phyloP scores from a whole-genome alignment of 2,888 invertebrate genomes.

The Callyntrura guangdongensis region DNA sequence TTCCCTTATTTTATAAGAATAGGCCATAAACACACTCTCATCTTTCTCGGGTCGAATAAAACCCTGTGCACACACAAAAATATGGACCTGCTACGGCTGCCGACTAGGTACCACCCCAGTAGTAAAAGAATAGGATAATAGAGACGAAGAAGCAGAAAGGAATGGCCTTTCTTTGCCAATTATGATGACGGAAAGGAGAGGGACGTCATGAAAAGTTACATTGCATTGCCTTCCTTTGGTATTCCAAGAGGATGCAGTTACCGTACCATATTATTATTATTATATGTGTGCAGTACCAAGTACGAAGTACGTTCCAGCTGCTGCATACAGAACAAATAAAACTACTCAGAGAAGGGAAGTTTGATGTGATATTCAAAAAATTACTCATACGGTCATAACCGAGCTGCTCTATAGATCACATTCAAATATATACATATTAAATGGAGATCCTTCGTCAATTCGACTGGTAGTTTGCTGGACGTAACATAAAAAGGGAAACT shows the following conservation, averaged over 20 bases:
- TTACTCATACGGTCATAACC: constrained; percentile 70
- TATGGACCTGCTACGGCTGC: background rate
- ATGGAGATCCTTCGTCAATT: constrained; percentile 52
- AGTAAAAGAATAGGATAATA: constrained; percentile 57
- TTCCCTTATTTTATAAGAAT: constrained; percentile 22
- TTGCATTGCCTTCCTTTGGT: constrained; percentile 26
- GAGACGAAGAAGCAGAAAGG: constrained; percentile 55
- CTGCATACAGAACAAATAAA: constrained; percentile 51
- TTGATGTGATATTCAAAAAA: constrained; percentile 70
- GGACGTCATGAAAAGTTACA: constrained; percentile 63
- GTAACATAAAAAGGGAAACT: constrained; percentile 40
- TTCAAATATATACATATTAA: constrained; percentile 63
- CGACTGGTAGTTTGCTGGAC: constrained; percentile 55
- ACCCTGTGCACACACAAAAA: constrained; percentile 25
- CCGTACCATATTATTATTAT: too few relatives aligned
- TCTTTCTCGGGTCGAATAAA: constrained; percentile 14
- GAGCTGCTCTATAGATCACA: constrained; percentile 64
- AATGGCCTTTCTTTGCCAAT: constrained; percentile 62
- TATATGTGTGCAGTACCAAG: constrained; percentile 13
- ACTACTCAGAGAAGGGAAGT: constrained; percentile 43
- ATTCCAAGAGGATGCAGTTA: constrained; percentile 47
- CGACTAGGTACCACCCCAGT: background rate
- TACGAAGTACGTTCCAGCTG: constrained; percentile 20
- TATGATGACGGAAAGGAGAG: constrained; percentile 56
- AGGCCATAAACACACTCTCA: constrained; percentile 22